phyloP scores from a whole-genome alignment of 2,797 vertebrate genomes.

The Pyrocephalus nanus region DNA sequence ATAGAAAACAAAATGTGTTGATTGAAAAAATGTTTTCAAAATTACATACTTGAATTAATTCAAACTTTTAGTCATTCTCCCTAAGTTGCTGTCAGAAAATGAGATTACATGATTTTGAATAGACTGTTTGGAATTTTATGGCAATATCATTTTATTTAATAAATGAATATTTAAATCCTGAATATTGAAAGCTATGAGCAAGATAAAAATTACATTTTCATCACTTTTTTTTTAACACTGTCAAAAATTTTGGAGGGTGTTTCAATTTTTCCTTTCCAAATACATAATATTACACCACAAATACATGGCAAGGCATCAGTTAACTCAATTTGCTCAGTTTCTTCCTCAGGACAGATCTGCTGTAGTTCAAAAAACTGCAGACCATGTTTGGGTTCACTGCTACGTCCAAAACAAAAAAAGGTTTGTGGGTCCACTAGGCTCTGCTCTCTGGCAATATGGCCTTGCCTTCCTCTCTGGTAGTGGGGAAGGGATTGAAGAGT shows the following conservation, averaged over 20 bases:
- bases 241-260: background rate
- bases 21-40: background rate
- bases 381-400: background rate
- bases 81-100: background rate
- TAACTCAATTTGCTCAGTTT: background rate
- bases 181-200: background rate
- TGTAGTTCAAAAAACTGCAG: background rate
- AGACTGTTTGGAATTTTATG: background rate
- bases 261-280: background rate
- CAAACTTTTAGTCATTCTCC: background rate
- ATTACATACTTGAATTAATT: background rate
- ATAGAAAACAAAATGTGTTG: background rate
- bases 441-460: accelerated
- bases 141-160: background rate
- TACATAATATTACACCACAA: background rate
- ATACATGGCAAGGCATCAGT: background rate
- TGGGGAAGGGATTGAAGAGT: background rate
- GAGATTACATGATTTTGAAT: background rate
- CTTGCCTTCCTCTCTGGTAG: background rate
- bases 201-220: background rate
- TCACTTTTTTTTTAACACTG: background rate
- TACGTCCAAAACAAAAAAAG: background rate
- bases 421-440: background rate
- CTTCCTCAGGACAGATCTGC: background rate
- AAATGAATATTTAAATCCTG: background rate